Evolutionary conservation across 2,888 invertebrate species (phyloP).

Genomic region (Drosophila cognata): DNA sequence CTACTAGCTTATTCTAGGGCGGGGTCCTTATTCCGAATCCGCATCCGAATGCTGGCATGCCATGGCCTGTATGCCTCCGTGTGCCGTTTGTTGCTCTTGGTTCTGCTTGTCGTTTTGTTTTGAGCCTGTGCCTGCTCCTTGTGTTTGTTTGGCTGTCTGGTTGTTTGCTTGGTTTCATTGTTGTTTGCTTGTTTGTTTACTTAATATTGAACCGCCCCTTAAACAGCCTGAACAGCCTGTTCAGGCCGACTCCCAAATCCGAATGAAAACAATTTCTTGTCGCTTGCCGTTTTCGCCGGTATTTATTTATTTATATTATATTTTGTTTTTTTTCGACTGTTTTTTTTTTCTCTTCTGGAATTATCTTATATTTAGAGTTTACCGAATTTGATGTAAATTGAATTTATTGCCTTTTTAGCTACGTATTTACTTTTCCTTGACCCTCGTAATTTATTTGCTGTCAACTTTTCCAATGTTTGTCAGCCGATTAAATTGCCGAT

Average conservation of each 20-base stretch:
- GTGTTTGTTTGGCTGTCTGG: slow-evolving; percentile 71
- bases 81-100: not conserved
- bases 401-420: slow-evolving; percentile 66
- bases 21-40: slow-evolving; percentile 11
- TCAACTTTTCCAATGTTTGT: slow-evolving; percentile 59
- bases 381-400: slow-evolving; percentile 72
- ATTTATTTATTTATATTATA: slow-evolving; percentile 43
- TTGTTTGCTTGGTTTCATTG: slow-evolving; percentile 78
- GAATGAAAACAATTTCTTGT: slow-evolving; percentile 71
- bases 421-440: slow-evolving; percentile 56
- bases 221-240: not conserved
- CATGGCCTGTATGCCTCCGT: slow-evolving; percentile 9
- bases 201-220: slow-evolving; percentile 44
- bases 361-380: slow-evolving; percentile 33
- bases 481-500: slow-evolving; percentile 52
- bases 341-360: not conserved
- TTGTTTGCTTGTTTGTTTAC: slow-evolving; percentile 76
- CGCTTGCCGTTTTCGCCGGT: slow-evolving; percentile 39
- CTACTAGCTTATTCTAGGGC: not conserved
- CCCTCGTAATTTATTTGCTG: slow-evolving; percentile 67
- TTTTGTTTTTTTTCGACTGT: slow-evolving; percentile 10
- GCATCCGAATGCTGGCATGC: slow-evolving; percentile 11
- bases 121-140: slow-evolving; percentile 27
- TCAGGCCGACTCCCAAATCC: slow-evolving; percentile 28
- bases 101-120: slow-evolving; percentile 2